A percentile compares a stretch with the other conserved stretches of the same genome.
These are phyloP conservation scores for Harpagifer antarcticus DNA, from an alignment of 2,797 vertebrate species.

Conservation along the genomic window DNA sequence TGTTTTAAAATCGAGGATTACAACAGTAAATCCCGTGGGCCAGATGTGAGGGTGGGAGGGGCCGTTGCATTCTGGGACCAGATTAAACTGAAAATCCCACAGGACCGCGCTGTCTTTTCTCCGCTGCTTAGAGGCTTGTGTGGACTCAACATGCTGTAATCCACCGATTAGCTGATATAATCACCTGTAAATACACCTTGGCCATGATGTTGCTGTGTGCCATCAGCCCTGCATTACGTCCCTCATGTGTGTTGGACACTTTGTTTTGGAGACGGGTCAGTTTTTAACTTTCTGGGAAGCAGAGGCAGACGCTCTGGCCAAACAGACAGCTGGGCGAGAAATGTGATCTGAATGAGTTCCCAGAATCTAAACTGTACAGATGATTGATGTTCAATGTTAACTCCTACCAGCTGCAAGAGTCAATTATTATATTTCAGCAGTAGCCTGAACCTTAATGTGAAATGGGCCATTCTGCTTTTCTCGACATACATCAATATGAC, in stretches of 20 bases:
- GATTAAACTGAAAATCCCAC: constrained; percentile 84
- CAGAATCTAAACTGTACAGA: constrained; percentile 45
- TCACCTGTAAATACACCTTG: constrained; percentile 88
- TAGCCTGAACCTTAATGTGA: no score
- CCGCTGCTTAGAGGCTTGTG: constrained; percentile 79
- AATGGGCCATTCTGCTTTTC: no score
- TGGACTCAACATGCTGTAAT: constrained; percentile 89
- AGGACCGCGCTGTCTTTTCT: constrained; percentile 69
- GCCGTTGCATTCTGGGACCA: constrained; percentile 65
- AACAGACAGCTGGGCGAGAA: constrained; percentile 53
- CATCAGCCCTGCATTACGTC: constrained; percentile 26
- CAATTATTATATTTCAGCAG: no score
- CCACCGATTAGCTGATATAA: constrained; percentile 88
- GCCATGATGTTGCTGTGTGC: constrained; percentile 46
- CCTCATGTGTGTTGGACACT: constrained; percentile 12
- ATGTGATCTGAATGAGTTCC: constrained; percentile 53
- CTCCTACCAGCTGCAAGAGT: no score
- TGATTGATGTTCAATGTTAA: not conserved
- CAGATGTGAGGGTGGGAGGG: constrained; percentile 83
- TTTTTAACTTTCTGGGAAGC: constrained; percentile 40
- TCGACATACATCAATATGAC: not conserved
- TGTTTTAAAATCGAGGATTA: constrained; percentile 86
- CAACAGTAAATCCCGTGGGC: constrained; percentile 81
- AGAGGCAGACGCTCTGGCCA: constrained; percentile 28
- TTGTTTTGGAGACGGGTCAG: constrained; percentile 7